Percentiles rank a stretch among this genome's conserved stretches.
Conservation (phyloP, 2,113 vertebrate species). For the Todiramphus saurophagus region DNA sequence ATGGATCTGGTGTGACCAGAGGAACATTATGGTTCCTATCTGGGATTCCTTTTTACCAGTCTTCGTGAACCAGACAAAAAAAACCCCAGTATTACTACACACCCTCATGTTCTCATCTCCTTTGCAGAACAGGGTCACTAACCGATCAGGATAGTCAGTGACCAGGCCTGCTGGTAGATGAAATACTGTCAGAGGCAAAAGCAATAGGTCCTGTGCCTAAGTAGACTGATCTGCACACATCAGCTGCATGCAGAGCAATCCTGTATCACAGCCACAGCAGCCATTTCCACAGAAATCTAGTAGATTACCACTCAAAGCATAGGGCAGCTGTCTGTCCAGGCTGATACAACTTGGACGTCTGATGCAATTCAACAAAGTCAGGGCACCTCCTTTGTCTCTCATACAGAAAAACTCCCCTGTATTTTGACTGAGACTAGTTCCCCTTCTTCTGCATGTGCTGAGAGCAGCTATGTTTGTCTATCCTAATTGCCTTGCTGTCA, state of each 20-base stretch:
- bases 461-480: neutral
- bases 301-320: neutral
- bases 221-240: accelerated
- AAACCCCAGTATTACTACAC: neutral
- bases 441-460: neutral
- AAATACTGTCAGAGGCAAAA: neutral
- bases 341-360: neutral
- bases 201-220: neutral
- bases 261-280: neutral
- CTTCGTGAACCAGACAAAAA: neutral
- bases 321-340: neutral
- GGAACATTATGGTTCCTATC: accelerated
- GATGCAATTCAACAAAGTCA: neutral
- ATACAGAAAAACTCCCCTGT: neutral
- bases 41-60: neutral
- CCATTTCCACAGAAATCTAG: neutral
- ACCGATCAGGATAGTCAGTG: neutral
- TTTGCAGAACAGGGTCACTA: neutral
- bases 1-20: neutral
- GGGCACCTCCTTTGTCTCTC: neutral
- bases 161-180: neutral
- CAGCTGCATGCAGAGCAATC: neutral
- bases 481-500: neutral
- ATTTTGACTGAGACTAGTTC: neutral
- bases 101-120: neutral